A percentile compares a stretch with the other conserved stretches of the same genome.
These are phyloP conservation scores for Lepus europaeus DNA, from an alignment of 2,113 vertebrate species.

Conservation along the genomic window DNA sequence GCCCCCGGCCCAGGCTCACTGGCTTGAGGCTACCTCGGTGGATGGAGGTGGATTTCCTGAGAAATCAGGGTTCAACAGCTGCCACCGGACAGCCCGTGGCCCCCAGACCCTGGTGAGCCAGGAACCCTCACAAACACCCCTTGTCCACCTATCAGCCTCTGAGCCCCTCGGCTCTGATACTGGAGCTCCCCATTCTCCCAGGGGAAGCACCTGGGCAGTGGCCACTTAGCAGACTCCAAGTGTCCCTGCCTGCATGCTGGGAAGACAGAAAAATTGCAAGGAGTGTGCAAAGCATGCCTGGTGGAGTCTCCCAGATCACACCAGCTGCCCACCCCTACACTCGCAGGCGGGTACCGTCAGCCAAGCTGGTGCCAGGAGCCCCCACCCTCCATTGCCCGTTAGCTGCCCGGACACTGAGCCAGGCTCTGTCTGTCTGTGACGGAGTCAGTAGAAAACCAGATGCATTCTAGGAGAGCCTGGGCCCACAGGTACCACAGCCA, in stretches of 20 bases:
- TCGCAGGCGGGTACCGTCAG: neutral
- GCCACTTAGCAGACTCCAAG: neutral
- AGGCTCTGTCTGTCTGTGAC: neutral
- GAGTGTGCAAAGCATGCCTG: too few species aligned
- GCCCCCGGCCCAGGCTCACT: neutral
- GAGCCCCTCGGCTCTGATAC: neutral
- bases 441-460: neutral
- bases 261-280: neutral
- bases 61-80: rapidly evolving
- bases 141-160: neutral
- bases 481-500: neutral
- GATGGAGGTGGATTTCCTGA: rapidly evolving
- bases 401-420: neutral
- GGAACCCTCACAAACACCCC: neutral
- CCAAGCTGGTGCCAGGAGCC: neutral
- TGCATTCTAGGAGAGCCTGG: neutral
- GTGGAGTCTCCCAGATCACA: neutral
- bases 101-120: neutral
- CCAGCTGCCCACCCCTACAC: neutral
- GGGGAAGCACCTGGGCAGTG: neutral
- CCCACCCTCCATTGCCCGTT: neutral
- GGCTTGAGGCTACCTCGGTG: neutral
- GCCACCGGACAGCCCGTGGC: neutral
- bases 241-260: neutral
- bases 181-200: neutral